Evolutionary conservation across 2,797 vertebrate genomes (phyloP), one percentile per base, ranked within the genome.

Genomic region (Coccyzus lansbergi): DNA sequence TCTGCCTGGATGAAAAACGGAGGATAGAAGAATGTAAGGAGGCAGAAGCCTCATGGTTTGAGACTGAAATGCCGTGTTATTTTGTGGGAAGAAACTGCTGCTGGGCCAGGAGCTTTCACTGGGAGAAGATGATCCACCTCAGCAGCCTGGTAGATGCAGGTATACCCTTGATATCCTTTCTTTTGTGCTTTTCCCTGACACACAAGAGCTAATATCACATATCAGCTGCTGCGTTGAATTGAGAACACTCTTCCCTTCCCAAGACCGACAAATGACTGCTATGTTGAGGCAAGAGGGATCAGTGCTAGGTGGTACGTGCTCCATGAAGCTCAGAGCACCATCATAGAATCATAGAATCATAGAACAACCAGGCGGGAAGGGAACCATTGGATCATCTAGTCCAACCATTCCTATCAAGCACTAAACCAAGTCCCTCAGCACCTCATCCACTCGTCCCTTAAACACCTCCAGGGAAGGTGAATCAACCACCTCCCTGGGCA

Each of bases 261-360:
- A 78, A 75, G 29, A 59, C 46, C 74, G 75, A 77, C 49, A 86
- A 93, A 58, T 5, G 9, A 49, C 48, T 83, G 83, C 29, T 20
- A 53, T 55, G 22, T 1, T 36, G 52, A 59, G 49, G 63, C 64
- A 86, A 65, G 40, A 42, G 25, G 13, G 28, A 69, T 69, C 51
- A 19, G 29, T 71, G 42, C 38, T 46, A 36, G 42, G 28, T 59
- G 67, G 81, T 48, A 31, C 15, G 5, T n/a, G 44, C 40, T 91
- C 60, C 53, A 0, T 4, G 29, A 88, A 92, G 74, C 55, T 81
- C 70, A 65, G 38, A 2, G 3, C 31, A 52, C 5, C 0, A 0
- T n/a, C n/a, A n/a, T n/a, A n/a, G n/a, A n/a, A n/a, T n/a, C n/a
- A n/a, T n/a, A n/a, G n/a, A n/a, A n/a, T n/a, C n/a, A n/a, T n/a